phyloP scores from a whole-genome alignment of 2,888 invertebrate genomes.

The Ferdinandea cuprea region DNA sequence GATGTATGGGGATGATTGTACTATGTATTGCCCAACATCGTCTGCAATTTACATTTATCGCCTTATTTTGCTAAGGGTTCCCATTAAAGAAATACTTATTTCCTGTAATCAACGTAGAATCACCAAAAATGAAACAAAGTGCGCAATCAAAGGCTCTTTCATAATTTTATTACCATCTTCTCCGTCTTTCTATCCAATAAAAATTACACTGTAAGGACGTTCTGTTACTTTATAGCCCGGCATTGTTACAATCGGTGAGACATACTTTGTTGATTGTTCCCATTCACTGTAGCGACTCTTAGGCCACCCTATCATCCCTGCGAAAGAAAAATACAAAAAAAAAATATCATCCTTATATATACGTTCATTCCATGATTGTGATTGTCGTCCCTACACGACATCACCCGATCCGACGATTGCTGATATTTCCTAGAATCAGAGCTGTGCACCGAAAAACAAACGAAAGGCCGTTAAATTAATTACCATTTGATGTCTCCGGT shows the following conservation, averaged over 20 bases:
- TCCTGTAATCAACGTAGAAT: neutral
- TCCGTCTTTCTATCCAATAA: slow-evolving; percentile 78
- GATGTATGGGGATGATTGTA: no score
- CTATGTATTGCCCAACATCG: no score
- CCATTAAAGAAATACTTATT: neutral
- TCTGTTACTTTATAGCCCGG: slow-evolving; percentile 79
- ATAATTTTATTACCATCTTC: slow-evolving; percentile 20
- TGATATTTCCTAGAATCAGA: no score
- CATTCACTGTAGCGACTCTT: slow-evolving; percentile 77
- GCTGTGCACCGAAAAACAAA: neutral
- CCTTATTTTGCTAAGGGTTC: no score
- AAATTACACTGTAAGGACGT: slow-evolving; percentile 80
- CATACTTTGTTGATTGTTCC: slow-evolving; percentile 81
- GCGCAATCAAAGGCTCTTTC: neutral
- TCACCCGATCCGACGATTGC: no score
- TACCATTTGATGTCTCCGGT: slow-evolving; percentile 81
- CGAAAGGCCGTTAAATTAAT: slow-evolving; percentile 62
- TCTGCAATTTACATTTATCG: no score
- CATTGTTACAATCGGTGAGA: slow-evolving; percentile 81
- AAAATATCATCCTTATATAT: neutral
- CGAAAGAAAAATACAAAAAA: neutral
- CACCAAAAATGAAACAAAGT: neutral
- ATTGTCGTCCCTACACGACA: neutral
- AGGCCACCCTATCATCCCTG: slow-evolving; percentile 80
- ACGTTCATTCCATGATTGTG: neutral